Percentiles rank a stretch among this genome's conserved stretches.
phyloP scores from a whole-genome alignment of 1,140 invertebrate genomes.

The Trinorchestia longiramus region DNA sequence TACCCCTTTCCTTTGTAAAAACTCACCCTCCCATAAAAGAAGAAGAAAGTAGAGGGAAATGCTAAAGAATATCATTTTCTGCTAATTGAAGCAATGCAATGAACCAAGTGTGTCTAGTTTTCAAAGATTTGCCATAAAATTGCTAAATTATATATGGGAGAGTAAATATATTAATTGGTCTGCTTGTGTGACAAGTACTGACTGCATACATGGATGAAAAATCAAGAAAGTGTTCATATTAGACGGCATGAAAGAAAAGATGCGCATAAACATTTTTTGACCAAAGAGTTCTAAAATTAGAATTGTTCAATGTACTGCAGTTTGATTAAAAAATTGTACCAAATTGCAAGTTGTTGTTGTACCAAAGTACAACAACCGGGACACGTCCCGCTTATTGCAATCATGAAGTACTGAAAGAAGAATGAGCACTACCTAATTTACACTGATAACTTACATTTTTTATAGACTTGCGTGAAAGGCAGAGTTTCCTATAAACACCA shows the following conservation, averaged over 20 bases:
- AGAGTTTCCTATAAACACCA: no score
- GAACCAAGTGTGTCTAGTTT: neutral
- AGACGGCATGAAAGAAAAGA: neutral
- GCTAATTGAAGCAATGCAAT: neutral
- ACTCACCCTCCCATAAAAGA: neutral
- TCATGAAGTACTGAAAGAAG: no score
- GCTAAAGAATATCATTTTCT: neutral
- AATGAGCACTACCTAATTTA: no score
- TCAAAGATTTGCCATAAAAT: neutral
- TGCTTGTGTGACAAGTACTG: neutral
- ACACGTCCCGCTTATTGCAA: no score
- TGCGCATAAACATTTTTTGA: neutral
- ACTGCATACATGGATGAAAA: neutral
- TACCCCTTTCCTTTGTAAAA: neutral
- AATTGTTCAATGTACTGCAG: neutral
- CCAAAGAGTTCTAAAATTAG: neutral
- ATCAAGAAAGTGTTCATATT: neutral
- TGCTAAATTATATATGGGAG: neutral
- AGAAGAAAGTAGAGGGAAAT: neutral
- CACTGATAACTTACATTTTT: no score
- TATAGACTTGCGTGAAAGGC: no score
- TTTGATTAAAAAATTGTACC: neutral
- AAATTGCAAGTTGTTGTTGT: no score
- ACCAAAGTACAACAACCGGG: neutral
- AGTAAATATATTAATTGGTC: neutral